Conservation (phyloP, 1,140 invertebrate genomes). For the Eupristina koningsbergeri region DNA sequence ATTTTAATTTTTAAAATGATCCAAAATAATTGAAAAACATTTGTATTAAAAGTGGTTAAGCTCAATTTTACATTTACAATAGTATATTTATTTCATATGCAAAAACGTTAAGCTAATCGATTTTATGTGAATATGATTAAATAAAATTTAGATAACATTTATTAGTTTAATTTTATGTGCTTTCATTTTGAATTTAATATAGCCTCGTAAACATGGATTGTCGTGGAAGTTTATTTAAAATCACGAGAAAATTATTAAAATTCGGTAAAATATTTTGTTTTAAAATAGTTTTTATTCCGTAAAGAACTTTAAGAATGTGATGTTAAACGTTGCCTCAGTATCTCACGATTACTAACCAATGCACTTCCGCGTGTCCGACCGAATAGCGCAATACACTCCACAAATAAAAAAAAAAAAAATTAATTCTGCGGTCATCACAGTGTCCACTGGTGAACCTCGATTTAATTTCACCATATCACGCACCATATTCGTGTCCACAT, state of each 20-base stretch:
- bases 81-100: not conserved
- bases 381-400: slow-evolving; percentile 15
- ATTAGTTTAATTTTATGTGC: not conserved
- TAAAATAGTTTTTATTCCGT: too few species aligned
- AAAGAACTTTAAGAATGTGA: not conserved
- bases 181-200: slow-evolving; percentile 14
- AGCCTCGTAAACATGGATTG: not conserved
- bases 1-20: too few species aligned
- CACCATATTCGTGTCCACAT: slow-evolving; percentile 30
- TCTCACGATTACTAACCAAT: slow-evolving; percentile 20
- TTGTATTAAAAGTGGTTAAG: too few species aligned
- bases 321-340: not conserved
- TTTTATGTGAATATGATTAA: not conserved
- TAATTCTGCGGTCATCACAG: not conserved
- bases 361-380: not conserved
- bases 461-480: slow-evolving; percentile 25
- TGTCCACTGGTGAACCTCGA: slow-evolving; percentile 5
- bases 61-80: too few species aligned
- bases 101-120: not conserved
- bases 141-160: slow-evolving; percentile 9
- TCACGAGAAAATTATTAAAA: not conserved
- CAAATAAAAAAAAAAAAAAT: not conserved
- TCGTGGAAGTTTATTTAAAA: not conserved
- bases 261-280: too few species aligned
- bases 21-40: too few species aligned